These are phyloP conservation scores for Chelon labrosus DNA, from an alignment of 2,797 vertebrate genomes.

Conservation along the genomic window DNA sequence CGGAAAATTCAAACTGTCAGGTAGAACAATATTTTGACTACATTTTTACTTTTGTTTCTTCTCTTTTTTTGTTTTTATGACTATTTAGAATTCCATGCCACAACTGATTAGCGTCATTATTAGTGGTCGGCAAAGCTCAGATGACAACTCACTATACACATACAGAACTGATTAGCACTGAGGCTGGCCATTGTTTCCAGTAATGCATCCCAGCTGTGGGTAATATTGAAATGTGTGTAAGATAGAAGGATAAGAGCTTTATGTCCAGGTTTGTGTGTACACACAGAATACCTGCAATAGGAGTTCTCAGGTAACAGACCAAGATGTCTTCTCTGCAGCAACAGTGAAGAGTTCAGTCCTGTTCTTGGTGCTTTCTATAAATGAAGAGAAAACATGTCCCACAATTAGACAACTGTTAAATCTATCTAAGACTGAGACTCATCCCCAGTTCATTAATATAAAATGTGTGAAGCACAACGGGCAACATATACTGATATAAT, in stretches of 20 bases:
- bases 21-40: neutral
- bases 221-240: neutral
- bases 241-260: neutral
- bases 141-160: constrained; percentile 38
- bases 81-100: constrained; percentile 21
- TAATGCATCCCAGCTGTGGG: constrained; percentile 56
- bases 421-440: too few relatives aligned
- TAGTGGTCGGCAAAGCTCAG: constrained; percentile 10
- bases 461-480: too few relatives aligned
- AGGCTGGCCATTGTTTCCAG: constrained; percentile 30
- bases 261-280: neutral
- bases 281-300: constrained; percentile 89
- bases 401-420: constrained; percentile 4
- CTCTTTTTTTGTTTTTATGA: neutral
- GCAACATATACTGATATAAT: too few relatives aligned
- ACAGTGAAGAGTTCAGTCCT: constrained; percentile 88
- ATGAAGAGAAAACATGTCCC: constrained; percentile 2
- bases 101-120: constrained; percentile 29
- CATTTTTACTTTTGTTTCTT: neutral
- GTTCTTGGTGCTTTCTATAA: constrained; percentile 87
- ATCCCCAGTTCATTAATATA: too few relatives aligned
- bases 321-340: constrained; percentile 91
- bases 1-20: constrained; percentile 3
- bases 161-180: constrained; percentile 52
- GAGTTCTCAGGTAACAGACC: constrained; percentile 87